Percentiles rank a stretch among this genome's conserved stretches.
Evolutionary conservation across 2,888 invertebrate species (phyloP).

Genomic region (Rapana venosa): DNA sequence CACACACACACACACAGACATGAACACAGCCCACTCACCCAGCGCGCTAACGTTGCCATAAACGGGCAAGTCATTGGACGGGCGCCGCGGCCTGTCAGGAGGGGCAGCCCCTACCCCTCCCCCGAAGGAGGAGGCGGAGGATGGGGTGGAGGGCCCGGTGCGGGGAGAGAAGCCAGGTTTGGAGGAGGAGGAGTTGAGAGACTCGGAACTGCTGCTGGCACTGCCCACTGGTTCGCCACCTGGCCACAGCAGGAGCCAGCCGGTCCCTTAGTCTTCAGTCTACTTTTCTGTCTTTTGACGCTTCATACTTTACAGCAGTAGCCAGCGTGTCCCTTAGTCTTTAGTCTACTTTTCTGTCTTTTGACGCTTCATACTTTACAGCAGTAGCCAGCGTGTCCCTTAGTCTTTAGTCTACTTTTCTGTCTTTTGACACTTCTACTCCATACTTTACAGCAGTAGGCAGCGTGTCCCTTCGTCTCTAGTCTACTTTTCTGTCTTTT

Average conservation of each 20-base stretch:
- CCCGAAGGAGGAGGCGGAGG: slow-evolving; percentile 32
- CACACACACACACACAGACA: slow-evolving; percentile 1
- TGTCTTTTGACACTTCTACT: no score
- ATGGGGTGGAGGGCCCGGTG: slow-evolving; percentile 42
- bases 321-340: no score
- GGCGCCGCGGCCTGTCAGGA: slow-evolving; percentile 1
- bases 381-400: no score
- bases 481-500: no score
- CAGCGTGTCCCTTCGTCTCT: no score
- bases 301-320: no score
- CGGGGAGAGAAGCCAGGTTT: slow-evolving; percentile 43
- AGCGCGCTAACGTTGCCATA: slow-evolving; percentile 64
- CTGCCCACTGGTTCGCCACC: slow-evolving; percentile 70
- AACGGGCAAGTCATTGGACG: slow-evolving; percentile 45
- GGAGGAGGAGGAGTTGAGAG: slow-evolving; percentile 82
- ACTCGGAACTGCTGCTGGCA: slow-evolving; percentile 90
- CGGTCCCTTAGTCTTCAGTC: no score
- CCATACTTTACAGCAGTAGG: no score
- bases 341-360: neutral
- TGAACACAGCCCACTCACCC: slow-evolving; percentile 52
- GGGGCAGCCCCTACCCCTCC: slow-evolving; percentile 29
- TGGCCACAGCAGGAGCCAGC: slow-evolving; percentile 46
- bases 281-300: neutral
- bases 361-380: no score
- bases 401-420: no score